Evolutionary conservation across 2,888 invertebrate genomes (phyloP), one percentile per base, ranked within the genome.

Genomic region (Drosophila flavopinicola): DNA sequence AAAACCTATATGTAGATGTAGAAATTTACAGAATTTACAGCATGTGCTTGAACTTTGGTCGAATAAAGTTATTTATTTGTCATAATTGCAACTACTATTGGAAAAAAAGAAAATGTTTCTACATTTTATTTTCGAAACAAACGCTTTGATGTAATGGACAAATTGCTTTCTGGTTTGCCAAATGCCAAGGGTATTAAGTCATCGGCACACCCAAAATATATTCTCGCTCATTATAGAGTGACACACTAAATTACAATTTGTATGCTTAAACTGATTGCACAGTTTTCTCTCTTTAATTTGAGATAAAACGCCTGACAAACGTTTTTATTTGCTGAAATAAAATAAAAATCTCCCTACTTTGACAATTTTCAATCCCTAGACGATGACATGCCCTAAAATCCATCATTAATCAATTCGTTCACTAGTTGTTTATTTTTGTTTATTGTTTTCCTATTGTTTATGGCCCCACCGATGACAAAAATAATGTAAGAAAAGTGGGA

Each of bases 351-450:
- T 38, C 3, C 13, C 17, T 25, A 45, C 15, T 45, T 30, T 25
- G 56, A 47, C 45, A 70, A 41, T 57, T 42, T 42, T 58, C 39
- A 54, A 64, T 63, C 53, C 63, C 59, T 24, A 52, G 49, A 45
- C 67, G 49, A 45, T 48, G 35, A 51, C 44, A 52, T 20, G 23
- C 15, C 27, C 53, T 27, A 29, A 75, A 52, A 41, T 32, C 35
- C 41, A 58, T 63, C 87, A 83, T 83, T 71, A 85, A 87, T 83
- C 87, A 83, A 64, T 71, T 57, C 41, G 38, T 38, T 35, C 53
- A 48, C 66, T 68, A 63, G 32, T 73, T 87, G 57, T 67, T 80
- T 84, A 68, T 86, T 80, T 71, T 75, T 57, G 42, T 61, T 56
- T 57, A 35, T 54, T 44, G 35, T 54, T 60, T 48, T 42, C 17